These are phyloP conservation scores for Cyrtodaria siliqua DNA, from an alignment of 2,888 invertebrate genomes.

Conservation along the genomic window DNA sequence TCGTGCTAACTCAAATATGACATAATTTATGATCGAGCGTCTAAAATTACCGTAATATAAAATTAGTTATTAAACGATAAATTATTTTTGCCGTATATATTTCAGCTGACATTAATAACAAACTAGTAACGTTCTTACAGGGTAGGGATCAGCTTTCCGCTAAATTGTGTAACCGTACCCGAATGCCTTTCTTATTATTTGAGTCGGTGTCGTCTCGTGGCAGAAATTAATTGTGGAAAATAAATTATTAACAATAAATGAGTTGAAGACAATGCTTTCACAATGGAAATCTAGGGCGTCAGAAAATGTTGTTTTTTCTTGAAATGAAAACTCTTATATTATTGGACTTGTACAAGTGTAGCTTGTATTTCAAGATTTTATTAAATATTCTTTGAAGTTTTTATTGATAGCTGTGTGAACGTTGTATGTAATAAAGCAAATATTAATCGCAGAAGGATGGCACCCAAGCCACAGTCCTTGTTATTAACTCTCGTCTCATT, in stretches of 20 bases:
- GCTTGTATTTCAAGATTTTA: no score
- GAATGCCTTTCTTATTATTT: not conserved
- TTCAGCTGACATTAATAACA: not conserved
- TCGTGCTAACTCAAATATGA: not conserved
- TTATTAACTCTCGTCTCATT: no score
- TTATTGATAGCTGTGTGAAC: no score
- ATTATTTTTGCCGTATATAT: not conserved
- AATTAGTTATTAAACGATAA: slow-evolving; percentile 1
- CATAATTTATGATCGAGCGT: not conserved
- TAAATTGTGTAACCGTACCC: not conserved
- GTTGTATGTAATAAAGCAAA: no score
- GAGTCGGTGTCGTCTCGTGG: not conserved
- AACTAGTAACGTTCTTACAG: slow-evolving; percentile 1
- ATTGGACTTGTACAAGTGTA: no score
- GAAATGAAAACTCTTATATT: no score
- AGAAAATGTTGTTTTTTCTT: no score
- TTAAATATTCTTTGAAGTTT: no score
- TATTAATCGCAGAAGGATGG: no score
- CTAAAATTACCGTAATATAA: not conserved
- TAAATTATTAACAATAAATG: not conserved
- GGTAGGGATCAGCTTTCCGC: not conserved
- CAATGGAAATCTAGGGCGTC: no score
- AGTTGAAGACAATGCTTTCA: no score
- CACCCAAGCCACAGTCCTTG: no score
- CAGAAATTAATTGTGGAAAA: slow-evolving; percentile 5